A percentile compares a stretch with the other conserved stretches of the same genome.
Evolutionary conservation across 2,113 vertebrate species (phyloP).

Genomic region (Muscicapa adusta): DNA sequence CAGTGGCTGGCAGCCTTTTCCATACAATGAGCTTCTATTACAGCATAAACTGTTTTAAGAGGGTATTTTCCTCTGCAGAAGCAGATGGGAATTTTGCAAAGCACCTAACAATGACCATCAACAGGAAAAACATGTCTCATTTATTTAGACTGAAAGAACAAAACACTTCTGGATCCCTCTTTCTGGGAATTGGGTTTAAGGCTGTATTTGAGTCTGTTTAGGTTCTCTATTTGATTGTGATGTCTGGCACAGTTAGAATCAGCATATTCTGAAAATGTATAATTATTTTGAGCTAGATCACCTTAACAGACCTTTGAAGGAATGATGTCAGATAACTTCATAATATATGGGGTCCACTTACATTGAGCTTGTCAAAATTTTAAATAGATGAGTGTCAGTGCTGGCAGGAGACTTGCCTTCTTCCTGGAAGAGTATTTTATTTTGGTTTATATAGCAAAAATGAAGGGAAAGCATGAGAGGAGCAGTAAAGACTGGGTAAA

Average conservation of each 20-base stretch:
- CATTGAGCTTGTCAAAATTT: conserved; percentile 27
- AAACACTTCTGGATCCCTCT: not conserved
- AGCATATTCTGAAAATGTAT: not conserved
- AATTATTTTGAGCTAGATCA: not conserved
- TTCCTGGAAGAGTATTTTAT: not conserved
- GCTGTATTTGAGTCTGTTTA: not conserved
- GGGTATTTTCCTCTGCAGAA: not conserved
- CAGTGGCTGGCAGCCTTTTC: not conserved
- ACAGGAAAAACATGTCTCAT: not conserved
- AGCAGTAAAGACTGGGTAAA: not conserved
- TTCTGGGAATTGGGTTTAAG: not conserved
- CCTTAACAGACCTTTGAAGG: not conserved
- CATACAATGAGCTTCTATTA: not conserved
- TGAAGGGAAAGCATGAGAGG: not conserved
- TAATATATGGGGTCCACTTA: conserved; percentile 21
- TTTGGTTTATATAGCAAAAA: not conserved
- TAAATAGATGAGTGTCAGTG: not conserved
- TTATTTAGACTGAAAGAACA: not conserved
- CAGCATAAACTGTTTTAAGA: not conserved
- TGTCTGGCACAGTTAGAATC: not conserved
- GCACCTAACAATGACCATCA: not conserved
- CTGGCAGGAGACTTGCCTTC: not conserved
- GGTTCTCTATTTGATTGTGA: not conserved
- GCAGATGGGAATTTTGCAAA: not conserved
- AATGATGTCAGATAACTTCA: not conserved